Base-by-base conservation (phyloP, 2,113 vertebrate species). In the Archocentrus centrarchus region DNA sequence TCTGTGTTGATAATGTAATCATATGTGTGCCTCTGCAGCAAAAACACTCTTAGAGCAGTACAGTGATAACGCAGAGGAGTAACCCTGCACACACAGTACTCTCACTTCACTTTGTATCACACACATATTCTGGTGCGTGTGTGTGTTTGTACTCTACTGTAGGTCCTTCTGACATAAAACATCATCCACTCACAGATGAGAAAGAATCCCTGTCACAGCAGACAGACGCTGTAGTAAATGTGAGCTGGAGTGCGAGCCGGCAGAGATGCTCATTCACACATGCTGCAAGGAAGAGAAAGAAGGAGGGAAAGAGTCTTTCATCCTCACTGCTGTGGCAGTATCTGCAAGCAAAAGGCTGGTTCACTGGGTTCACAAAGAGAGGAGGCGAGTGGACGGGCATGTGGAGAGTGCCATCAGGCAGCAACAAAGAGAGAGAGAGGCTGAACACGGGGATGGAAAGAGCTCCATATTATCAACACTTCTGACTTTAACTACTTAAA, bases 341-440 rank as follows among this genome's bases (percentile, higher is more conserved):
- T 80, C 79, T 87, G 64, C 6, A 18, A 84, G 75, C 47, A 59
- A 39, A 62, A 66, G 63, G 57, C 32, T 17, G 83, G 91, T 90
- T 93, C 78, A 88, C 75, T 1, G 73, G 55, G 87, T 90, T 91
- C 89, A 89, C 24, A 88, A 41, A 82, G 55, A 62, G 68, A 83
- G 47, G 47, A 61, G 79, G 35, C 62, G 44, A 77, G 68, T 27
- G 83, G 61, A 32, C 13, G 32, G 41, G 57, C 11, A 22, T 55
- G 47, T 58, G 55, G 64, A 82, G 80, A 75, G 82, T 53, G 27
- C 41, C 73, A 10, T 84, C 81, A 79, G 37, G 78, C 27, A 39
- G 41, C 47, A 39, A 24, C 79, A 61, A 32, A 73, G 24, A 13
- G 17, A 53, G 20, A 47, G 32, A 17, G 39, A 2, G 18, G 35